Base-by-base conservation (phyloP, 2,797 vertebrate species). In the Tokudaia muenninki region DNA sequence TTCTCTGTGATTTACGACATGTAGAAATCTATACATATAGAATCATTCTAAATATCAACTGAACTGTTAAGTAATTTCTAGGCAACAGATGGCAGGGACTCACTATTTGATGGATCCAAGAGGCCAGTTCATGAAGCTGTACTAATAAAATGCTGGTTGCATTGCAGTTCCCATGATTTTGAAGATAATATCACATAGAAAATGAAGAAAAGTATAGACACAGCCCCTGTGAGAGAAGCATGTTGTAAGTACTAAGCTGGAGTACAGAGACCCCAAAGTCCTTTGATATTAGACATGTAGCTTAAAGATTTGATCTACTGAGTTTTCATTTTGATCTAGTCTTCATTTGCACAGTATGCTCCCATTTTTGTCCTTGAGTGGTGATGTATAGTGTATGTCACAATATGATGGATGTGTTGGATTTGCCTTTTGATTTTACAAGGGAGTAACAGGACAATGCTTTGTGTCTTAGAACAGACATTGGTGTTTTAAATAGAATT, bases 11-110 rank as follows among this genome's bases (percentile, higher is more conserved):
- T 86, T n/a, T 86, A 24, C 34, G 16, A 67, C 7, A 2, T 22
- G 0, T 47, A 26, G 21, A 1, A 31, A 34, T 34, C 3, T 84
- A 34, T 12, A 3, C 19, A 67, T 0, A 0, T 13, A 14, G 12
- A 67, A 86, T n/a, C 21, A 86, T 86, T 31, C 29, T 6, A 67
- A 24, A 5, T 47, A 41, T 21, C 82, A 47, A 47, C 26, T 86
- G 34, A 65, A 50, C 50, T 86, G 29, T 12, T 29, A 47, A 34
- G 10, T 65, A 84, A 65, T 47, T 11, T 1, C 4, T 59, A 34
- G 26, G 29, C 16, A 44, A 84, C 4, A 12, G 59, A 17, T 63
- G 55, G 24, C 7, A 63, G 59, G 59, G 9, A 84, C 26, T 65
- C 37, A 34, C 26, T 47, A 4, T 65, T 3, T 47, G 26, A 9